Conservation (phyloP, 2,113 vertebrate genomes). For the Pollachius pollachius region DNA sequence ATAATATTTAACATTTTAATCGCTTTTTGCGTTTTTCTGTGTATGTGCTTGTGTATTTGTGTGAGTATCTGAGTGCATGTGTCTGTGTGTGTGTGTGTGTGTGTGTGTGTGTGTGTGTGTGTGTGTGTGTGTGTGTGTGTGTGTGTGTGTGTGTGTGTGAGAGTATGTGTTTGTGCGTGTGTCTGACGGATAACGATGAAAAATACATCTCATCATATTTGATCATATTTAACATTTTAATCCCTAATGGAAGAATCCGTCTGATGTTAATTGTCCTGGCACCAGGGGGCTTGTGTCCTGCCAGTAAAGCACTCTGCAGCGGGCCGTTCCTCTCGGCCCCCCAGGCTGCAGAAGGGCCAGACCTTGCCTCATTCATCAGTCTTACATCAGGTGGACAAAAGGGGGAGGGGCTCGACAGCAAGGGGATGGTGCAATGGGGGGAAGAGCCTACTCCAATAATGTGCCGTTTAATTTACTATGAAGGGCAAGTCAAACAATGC, state of each 20-base stretch:
- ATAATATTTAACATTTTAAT: neutral
- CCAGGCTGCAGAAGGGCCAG: too few relatives aligned
- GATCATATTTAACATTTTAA: neutral
- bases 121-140: neutral
- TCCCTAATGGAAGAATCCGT: neutral
- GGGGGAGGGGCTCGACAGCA: too few relatives aligned
- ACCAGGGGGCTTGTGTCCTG: neutral
- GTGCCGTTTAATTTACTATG: too few relatives aligned
- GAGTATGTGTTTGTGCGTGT: too few relatives aligned
- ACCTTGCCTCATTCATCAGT: too few relatives aligned
- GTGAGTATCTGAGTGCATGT: neutral
- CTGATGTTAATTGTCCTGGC: neutral
- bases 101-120: conserved; percentile 1
- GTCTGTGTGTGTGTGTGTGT: neutral
- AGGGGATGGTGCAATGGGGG: too few relatives aligned
- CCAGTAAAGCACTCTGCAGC: too few relatives aligned
- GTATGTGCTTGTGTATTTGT: neutral
- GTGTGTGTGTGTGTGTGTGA: neutral
- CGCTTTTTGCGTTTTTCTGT: neutral
- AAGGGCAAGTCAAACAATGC: too few relatives aligned
- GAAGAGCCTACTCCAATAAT: too few relatives aligned
- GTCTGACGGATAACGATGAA: too few relatives aligned
- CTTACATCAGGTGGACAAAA: too few relatives aligned
- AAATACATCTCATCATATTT: neutral
- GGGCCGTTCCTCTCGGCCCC: too few relatives aligned